These are phyloP conservation scores for Oryctes rhinoceros DNA, from an alignment of 1,140 invertebrate genomes.

Conservation along the genomic window DNA sequence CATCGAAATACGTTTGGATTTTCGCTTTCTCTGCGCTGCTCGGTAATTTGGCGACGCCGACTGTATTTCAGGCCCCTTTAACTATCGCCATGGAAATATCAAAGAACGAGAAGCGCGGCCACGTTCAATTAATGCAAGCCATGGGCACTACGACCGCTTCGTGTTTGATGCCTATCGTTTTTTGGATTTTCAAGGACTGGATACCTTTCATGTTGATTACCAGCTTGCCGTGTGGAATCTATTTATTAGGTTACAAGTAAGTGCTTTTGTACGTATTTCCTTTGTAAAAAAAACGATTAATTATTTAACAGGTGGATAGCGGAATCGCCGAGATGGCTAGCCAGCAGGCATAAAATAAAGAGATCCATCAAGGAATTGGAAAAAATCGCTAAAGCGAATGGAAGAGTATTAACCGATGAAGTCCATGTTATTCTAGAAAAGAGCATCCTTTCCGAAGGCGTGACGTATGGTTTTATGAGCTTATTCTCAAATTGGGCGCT, in stretches of 20 bases:
- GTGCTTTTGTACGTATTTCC: neutral
- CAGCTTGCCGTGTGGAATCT: constrained; percentile 51
- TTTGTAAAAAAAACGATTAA: neutral
- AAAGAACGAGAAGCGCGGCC: constrained; percentile 57
- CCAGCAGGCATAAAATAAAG: constrained; percentile 66
- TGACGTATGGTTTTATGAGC: constrained; percentile 64
- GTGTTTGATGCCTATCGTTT: constrained; percentile 65
- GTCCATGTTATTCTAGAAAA: constrained; percentile 58
- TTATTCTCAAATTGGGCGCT: constrained; percentile 67
- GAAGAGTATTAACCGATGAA: constrained; percentile 62
- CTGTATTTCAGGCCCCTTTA: constrained; percentile 45
- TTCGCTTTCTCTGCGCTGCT: constrained; percentile 32
- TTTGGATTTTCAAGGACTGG: constrained; percentile 68
- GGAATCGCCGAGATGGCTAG: constrained; percentile 73
- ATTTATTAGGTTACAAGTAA: constrained; percentile 51
- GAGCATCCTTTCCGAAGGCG: constrained; percentile 53
- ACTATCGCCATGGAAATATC: constrained; percentile 48
- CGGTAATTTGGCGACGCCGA: constrained; percentile 23
- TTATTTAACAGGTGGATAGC: constrained; percentile 63
- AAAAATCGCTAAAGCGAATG: constrained; percentile 72
- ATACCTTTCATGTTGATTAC: constrained; percentile 60
- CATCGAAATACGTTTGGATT: constrained; percentile 1
- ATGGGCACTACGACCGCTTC: constrained; percentile 65
- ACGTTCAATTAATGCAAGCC: constrained; percentile 62
- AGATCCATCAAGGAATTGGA: constrained; percentile 67